Evolutionary conservation across 1,140 invertebrate genomes (phyloP).

Genomic region (Argopecten irradians): DNA sequence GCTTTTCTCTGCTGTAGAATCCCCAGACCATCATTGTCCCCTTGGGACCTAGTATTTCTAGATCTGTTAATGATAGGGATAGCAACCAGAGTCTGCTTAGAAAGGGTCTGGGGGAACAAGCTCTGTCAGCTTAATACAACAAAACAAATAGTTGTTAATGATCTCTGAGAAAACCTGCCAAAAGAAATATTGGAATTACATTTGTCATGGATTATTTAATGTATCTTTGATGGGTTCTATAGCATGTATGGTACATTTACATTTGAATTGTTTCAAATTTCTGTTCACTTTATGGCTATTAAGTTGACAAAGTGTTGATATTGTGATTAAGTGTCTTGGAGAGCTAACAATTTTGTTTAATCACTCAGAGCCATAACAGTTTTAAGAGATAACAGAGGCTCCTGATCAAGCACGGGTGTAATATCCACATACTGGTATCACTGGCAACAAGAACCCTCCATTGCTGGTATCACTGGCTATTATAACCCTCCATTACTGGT

Average conservation of each 20-base stretch:
- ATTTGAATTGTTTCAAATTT: not conserved
- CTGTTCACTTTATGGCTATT: not conserved
- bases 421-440: not conserved
- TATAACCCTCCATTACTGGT: no score
- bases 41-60: not conserved
- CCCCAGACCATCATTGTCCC: not conserved
- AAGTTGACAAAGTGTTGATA: not conserved
- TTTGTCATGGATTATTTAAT: no score
- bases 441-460: no score
- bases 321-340: not conserved
- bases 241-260: no score
- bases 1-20: not conserved
- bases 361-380: not conserved
- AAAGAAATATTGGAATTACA: no score
- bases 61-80: not conserved
- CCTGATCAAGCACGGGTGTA: not conserved
- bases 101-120: not conserved
- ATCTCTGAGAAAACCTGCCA: no score
- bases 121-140: not conserved
- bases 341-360: constrained; percentile 23
- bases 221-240: no score
- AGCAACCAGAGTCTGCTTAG: not conserved
- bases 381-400: not conserved
- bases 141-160: no score
- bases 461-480: no score